Percentiles rank a stretch among this genome's conserved stretches.
phyloP scores from a whole-genome alignment of 1,140 invertebrate species.

The Hylaeus volcanicus region DNA sequence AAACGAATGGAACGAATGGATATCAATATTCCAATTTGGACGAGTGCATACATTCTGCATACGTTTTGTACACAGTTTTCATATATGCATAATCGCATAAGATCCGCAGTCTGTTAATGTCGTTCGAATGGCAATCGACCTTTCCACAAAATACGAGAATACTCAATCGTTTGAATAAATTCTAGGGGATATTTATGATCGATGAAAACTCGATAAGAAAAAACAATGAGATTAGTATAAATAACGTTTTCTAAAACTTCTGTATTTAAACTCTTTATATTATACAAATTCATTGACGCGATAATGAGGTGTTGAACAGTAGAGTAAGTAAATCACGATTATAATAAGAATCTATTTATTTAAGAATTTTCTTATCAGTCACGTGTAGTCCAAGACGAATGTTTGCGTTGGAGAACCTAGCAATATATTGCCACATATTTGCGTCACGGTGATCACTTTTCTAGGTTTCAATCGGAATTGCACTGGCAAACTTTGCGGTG shows the following conservation, averaged over 20 bases:
- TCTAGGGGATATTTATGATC: neutral
- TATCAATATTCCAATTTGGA: no score
- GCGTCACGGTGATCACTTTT: neutral
- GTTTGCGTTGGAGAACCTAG: neutral
- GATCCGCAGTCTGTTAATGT: no score
- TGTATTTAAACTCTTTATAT: no score
- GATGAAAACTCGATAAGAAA: neutral
- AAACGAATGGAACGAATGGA: no score
- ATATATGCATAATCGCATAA: no score
- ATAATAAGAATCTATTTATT: constrained; percentile 13
- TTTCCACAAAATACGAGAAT: neutral
- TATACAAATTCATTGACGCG: no score
- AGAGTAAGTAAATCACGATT: neutral
- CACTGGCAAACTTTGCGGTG: neutral
- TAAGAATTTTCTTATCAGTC: constrained; percentile 11
- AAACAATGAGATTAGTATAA: neutral
- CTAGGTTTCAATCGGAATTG: neutral
- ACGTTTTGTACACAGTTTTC: no score
- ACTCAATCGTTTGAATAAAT: constrained; percentile 1
- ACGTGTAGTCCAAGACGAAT: neutral
- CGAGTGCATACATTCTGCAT: no score
- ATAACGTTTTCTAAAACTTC: no score
- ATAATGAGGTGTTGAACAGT: neutral
- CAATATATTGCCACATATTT: neutral
- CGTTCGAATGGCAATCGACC: no score